Evolutionary conservation across 2,113 vertebrate genomes (phyloP), one percentile per base, ranked within the genome.

Genomic region (Xenopus laevis): DNA sequence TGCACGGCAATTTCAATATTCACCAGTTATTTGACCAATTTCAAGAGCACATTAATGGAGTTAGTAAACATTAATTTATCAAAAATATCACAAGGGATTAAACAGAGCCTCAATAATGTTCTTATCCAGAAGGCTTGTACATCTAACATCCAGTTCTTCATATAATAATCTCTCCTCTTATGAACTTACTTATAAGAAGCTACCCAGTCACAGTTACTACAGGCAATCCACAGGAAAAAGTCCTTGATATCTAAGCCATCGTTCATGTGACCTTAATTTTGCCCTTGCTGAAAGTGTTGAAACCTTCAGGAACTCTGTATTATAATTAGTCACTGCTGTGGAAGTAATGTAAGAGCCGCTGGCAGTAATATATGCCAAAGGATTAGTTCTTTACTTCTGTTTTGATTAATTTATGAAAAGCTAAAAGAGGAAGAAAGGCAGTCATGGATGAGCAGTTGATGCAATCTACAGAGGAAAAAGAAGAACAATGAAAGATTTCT

Each of bases 251-350:
- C 76, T 74, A 27, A 79, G 23, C 4, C 64, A 68, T 59, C 11
- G 2, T 9, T 68, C 71, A 69, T 75, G 66, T 79, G 66, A 79
- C 18, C 50, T 58, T 30, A 73, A 40, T 68, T 61, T 68, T 71
- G 69, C 12, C 47, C 78, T 79, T 80, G 60, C 66, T 70, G 20
- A 81, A 80, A 79, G 21, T 58, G 66, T 27, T 78, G 68, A 79
- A 68, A 78, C 20, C 71, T 80, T 60, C 27, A 81, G 65, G 13
- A 79, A 30, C 33, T 16, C 46, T 79, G 65, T 0, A 0, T 59
- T 79, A 77, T 72, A 58, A 47, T 59, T 65, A 11, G 13, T 46
- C 59, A 70, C 58, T 72, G n/a, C 61, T 63, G 46, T 66, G 66
- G 68, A 79, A 79, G 58, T 71, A 73, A 81, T 63, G 47, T 72